Evolutionary conservation across 2,888 invertebrate species (phyloP).

Genomic region (Pterobdella sp.): DNA sequence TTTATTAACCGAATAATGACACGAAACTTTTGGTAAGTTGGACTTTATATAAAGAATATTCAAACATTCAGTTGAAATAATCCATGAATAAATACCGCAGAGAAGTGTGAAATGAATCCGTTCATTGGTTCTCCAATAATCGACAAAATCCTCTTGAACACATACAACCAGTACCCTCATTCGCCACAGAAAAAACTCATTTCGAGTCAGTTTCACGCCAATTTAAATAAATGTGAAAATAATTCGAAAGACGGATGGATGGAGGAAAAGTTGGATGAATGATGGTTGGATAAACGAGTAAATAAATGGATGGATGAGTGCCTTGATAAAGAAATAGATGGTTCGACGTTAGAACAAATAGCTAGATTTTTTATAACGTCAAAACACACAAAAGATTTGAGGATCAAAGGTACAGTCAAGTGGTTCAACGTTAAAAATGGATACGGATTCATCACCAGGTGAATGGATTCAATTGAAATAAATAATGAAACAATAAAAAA

Average conservation of each 20-base stretch:
- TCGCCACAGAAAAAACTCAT: conserved; percentile 21
- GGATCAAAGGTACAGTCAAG: conserved; percentile 25
- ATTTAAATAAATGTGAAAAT: background rate
- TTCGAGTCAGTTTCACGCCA: background rate
- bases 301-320: background rate
- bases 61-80: no score
- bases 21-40: no score
- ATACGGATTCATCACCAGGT: conserved; percentile 28
- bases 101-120: conserved; percentile 7
- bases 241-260: background rate
- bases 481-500: no score
- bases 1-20: no score
- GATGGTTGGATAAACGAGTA: background rate
- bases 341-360: background rate
- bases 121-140: background rate
- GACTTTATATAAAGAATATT: no score
- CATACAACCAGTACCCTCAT: conserved; percentile 23
- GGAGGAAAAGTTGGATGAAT: background rate
- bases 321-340: background rate
- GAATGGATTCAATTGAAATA: no score
- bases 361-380: background rate
- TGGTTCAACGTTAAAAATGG: conserved; percentile 29
- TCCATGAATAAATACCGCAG: no score
- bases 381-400: background rate
- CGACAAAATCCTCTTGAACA: conserved; percentile 8